Base-by-base conservation (phyloP, 1,140 invertebrate species). In the Luehdorfia chinensis region DNA sequence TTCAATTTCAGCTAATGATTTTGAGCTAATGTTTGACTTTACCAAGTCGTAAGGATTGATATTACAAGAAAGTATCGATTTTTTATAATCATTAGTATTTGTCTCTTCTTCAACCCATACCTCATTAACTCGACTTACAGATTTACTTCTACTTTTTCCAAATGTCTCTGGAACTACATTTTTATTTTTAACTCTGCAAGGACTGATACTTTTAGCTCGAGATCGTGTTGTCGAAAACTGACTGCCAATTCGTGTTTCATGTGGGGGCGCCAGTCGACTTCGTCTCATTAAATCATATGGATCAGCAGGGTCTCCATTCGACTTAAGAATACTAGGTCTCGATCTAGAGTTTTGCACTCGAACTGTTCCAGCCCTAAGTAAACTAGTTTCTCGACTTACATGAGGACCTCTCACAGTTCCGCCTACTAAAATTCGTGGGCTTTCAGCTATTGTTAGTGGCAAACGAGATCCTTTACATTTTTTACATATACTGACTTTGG, bases 41-140 rank as follows among this genome's bases (percentile, higher is more conserved):
- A 96, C 90, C 50, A 96, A 81, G 36, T 95, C 93, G 63, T 96
- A 96, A 2, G 95, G 94, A 81, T 94, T 96, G 7, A 96, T 93
- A 67, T 95, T 91, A 76, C 94, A 95, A 63, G 95, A 93, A 8
- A 96, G 84, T 50, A 96, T 96, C 11, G 94, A 95, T 33, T 90
- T 89, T 46, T 90, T 88, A 9, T 87, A 75, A 16, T 91, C 87
- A 51, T 84, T 90, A 25, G 89, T 45, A 55, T 59, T 71, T 7
- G 87, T 63, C 69, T 88, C 43, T 66, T 85, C 76, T 80, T 90
- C 87, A 30, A 84, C 69, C 84, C 70, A 87, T 50, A 74, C 43
- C 50, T 77, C 86, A 61, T 63, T 89, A 52, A 77, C 81, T 57
- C 68, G 84, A 62, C 59, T 90, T 51, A 87, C 83, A 25, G 84